Conservation (phyloP, 2,888 invertebrate species). For the Ischnura elegans region DNA sequence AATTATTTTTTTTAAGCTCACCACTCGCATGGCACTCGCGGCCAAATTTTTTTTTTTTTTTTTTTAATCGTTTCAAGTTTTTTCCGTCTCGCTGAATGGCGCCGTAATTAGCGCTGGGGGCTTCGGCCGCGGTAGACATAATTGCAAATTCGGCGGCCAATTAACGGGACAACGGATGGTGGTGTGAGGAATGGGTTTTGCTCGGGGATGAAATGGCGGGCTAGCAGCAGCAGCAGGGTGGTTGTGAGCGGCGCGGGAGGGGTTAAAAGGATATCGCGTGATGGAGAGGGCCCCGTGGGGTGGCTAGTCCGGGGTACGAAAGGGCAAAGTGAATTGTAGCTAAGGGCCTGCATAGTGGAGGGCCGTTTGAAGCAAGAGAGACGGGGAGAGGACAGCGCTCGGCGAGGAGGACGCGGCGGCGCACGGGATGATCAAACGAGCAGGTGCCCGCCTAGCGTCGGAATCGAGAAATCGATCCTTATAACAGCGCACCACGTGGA, state of each 20-base stretch:
- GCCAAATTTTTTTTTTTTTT: not conserved
- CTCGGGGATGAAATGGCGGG: not conserved
- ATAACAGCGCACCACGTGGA: too few species aligned
- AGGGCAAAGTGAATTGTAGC: not conserved
- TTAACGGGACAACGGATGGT: not conserved
- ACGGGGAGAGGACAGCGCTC: not conserved
- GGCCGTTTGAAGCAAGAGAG: too few species aligned
- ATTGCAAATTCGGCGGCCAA: slow-evolving; percentile 35
- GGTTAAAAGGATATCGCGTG: not conserved
- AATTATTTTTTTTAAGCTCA: not conserved
- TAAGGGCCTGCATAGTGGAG: not conserved
- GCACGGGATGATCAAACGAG: not conserved
- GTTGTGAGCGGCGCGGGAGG: not conserved
- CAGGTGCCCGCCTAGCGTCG: not conserved
- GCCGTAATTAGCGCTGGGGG: slow-evolving; percentile 10
- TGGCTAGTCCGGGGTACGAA: not conserved
- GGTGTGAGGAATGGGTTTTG: not conserved
- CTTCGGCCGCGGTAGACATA: not conserved
- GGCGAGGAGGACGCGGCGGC: not conserved
- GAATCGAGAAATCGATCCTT: slow-evolving; percentile 20
- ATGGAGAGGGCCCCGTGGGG: not conserved
- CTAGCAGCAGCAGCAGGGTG: not conserved
- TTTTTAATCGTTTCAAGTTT: too few species aligned
- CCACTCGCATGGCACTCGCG: not conserved
- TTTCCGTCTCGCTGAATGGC: not conserved